Evolutionary conservation across 2,888 invertebrate species (phyloP).

Genomic region (Esperia sulphurella): DNA sequence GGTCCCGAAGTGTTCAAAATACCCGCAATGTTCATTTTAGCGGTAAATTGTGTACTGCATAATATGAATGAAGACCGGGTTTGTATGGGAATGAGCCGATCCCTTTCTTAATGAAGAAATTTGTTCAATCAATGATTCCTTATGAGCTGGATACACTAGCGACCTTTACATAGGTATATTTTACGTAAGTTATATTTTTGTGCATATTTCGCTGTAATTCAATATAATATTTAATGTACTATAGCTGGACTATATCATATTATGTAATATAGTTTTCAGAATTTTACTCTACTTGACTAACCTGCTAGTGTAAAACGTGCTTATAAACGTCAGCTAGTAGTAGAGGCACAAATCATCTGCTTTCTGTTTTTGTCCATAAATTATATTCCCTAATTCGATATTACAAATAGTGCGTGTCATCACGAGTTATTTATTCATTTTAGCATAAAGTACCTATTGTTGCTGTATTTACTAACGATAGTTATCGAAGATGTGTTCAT

Average conservation of each 20-base stretch:
- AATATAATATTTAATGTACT: no score
- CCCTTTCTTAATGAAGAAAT: no score
- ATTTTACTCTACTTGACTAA: background rate
- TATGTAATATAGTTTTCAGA: no score
- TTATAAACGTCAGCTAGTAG: no score
- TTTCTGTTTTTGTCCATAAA: background rate
- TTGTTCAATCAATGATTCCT: no score
- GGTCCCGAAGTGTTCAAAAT: constrained; percentile 8
- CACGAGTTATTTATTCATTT: background rate
- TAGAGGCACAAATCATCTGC: constrained; percentile 2
- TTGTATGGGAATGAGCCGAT: background rate
- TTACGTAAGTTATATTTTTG: no score
- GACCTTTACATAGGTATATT: no score
- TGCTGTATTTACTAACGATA: constrained; percentile 30
- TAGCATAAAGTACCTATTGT: constrained; percentile 7
- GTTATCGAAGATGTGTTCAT: constrained; percentile 48
- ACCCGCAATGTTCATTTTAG: background rate
- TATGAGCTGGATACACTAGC: no score
- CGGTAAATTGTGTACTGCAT: background rate
- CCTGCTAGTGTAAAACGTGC: background rate
- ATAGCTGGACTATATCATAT: no score
- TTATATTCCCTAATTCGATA: no score
- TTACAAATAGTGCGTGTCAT: background rate
- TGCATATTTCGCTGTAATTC: no score
- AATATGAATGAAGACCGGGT: background rate